Evolutionary conservation across 2,113 vertebrate genomes (phyloP).

Genomic region (Paramisgurnus dabryanus): DNA sequence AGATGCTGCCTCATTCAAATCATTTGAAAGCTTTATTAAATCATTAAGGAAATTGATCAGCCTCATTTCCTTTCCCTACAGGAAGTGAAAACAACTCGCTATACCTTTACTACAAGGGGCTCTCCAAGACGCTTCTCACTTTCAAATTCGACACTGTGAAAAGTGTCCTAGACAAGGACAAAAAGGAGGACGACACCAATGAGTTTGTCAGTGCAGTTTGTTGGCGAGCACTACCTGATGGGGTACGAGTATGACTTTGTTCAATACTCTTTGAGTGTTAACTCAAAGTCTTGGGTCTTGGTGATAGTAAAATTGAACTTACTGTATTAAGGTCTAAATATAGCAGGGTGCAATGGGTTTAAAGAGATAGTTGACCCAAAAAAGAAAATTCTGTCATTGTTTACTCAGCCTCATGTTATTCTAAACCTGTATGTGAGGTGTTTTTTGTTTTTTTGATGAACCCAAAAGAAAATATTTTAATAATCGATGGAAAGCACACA

Average conservation of each 20-base stretch:
- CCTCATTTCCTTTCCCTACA: conserved; percentile 52
- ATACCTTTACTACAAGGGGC: conserved; percentile 98
- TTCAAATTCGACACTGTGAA: conserved; percentile 99
- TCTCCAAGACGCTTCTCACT: conserved; percentile 96
- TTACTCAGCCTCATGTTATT: too few relatives aligned
- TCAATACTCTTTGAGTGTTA: background rate
- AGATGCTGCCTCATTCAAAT: background rate
- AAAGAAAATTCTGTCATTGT: too few relatives aligned
- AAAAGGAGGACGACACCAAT: conserved; percentile 98
- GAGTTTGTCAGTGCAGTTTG: conserved; percentile 99
- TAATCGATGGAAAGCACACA: too few relatives aligned
- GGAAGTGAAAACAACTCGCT: conserved; percentile 99
- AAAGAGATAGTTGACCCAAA: too few relatives aligned
- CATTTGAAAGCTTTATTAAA: background rate
- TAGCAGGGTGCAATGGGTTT: too few relatives aligned
- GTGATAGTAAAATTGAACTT: too few relatives aligned
- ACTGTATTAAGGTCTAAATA: too few relatives aligned
- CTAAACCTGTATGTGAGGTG: too few relatives aligned
- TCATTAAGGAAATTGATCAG: background rate
- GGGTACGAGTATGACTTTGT: conserved; percentile 76
- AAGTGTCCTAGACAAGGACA: conserved; percentile 97
- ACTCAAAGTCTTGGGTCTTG: too few relatives aligned
- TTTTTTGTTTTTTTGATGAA: too few relatives aligned
- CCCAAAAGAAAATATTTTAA: too few relatives aligned
- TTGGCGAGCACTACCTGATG: conserved; percentile 95